Conservation (phyloP, 2,888 invertebrate species). For the Aricia artaxerxes region DNA sequence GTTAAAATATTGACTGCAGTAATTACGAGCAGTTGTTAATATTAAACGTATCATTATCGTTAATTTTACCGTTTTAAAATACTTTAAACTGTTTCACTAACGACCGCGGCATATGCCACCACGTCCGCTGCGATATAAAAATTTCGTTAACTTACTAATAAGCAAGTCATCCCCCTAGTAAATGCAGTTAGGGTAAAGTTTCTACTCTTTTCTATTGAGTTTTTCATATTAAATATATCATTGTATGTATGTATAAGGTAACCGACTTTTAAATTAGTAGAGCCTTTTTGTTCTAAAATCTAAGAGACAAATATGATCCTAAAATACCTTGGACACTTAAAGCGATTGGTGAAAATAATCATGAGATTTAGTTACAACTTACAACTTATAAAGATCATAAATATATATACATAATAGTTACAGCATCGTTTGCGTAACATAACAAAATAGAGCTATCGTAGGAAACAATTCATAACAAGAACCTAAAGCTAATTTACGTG, state of each 20-base stretch:
- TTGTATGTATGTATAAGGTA: neutral
- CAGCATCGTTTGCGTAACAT: too few species aligned
- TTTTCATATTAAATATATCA: too few species aligned
- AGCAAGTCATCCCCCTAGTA: slow-evolving; percentile 65
- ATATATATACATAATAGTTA: too few species aligned
- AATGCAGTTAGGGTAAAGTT: slow-evolving; percentile 4
- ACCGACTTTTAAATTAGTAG: neutral
- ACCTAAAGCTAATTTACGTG: neutral
- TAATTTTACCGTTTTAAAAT: slow-evolving; percentile 18
- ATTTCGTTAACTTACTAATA: slow-evolving; percentile 69
- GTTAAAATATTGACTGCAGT: neutral
- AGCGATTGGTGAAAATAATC: too few species aligned
- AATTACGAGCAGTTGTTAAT: neutral
- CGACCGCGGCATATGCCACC: slow-evolving; percentile 32
- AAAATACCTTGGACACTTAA: too few species aligned
- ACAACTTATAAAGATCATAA: too few species aligned
- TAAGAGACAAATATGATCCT: too few species aligned
- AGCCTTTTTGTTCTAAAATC: too few species aligned
- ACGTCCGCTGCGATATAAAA: slow-evolving; percentile 41
- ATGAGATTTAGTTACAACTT: too few species aligned
- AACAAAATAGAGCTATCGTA: neutral
- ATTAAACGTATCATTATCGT: slow-evolving; percentile 18
- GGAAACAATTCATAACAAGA: neutral
- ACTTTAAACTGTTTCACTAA: slow-evolving; percentile 23
- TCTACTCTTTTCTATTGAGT: neutral